Evolutionary conservation across 2,888 invertebrate genomes (phyloP), one percentile per base, ranked within the genome.

Genomic region (Dioctria rufipes): DNA sequence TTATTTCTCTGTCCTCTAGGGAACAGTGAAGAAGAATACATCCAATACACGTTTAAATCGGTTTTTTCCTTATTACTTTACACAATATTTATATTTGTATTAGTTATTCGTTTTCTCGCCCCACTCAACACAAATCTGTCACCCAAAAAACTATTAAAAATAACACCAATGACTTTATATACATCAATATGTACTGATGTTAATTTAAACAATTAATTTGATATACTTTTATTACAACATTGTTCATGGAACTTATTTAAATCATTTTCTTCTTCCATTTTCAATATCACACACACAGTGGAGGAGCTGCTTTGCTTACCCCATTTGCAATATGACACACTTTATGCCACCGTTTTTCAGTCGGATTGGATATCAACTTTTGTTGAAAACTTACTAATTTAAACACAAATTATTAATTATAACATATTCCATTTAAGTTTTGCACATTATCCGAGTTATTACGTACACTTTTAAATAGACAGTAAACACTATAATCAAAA

Each of bases 241-340:
- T 78, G 58, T 78, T 51, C 66, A 42, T 66, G 11, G 8, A 63
- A 58, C 42, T 51, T 67, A 43, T 66, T 61, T 49, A 79, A 71
- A 46, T 81, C 73, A 71, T 66, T 78, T 78, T 77, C 78, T 81
- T 82, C 75, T 83, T 80, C 77, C 67, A 60, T 69, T 79, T 58
- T 79, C 37, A 79, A 58, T 79, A 60, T 60, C 88, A 89, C 88
- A 67, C 80, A 61, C 61, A 69, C 51, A 63, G 61, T 67, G 40
- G 58, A 67, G 80, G 67, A 54, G 77, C 69, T 80, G 60, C 61
- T 77, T 77, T 92, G 91, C 91, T 91, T 92, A 93, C 92, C 93
- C 92, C 92, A 92, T 92, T 92, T 92, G 92, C 92, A 92, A 92
- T 92, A 65, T 83, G 82, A 82, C 82, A 92, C 92, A 92, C 92